Evolutionary conservation across 2,797 vertebrate species (phyloP), one percentile per base, ranked within the genome.

Genomic region (Chloroceryle amazona): DNA sequence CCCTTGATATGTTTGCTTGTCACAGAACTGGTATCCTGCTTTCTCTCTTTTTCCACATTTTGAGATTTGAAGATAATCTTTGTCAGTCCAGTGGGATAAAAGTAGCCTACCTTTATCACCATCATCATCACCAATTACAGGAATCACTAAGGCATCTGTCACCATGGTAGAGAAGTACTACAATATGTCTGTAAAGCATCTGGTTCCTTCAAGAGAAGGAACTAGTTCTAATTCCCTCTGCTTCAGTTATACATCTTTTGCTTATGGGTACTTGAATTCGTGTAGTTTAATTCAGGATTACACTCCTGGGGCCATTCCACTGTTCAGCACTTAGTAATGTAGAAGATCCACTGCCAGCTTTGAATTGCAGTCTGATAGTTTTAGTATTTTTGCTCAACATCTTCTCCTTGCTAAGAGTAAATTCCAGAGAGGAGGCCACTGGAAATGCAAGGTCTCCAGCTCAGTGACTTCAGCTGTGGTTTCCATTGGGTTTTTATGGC

Each of bases 211-310:
- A 94, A 82, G 92, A 87, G 68, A 90, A 91, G 52, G 81, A 95
- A 80, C 92, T 96, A 95, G 95, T 96, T 96, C 93, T 93, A 97
- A 92, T 96, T 97, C 96, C 94, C 96, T 89, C 81, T 89, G 92
- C 96, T 96, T 97, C 93, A 93, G 93, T 97, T 97, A 96, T 97
- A 97, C 94, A 96, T 97, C 95, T 97, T 95, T 97, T 96, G 96
- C 96, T 96, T 96, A 97, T 96, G 95, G 96, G 94, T 96, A 96
- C 95, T 97, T 97, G 94, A 96, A 96, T 95, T 93, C 90, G 2
- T 97, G 95, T 96, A 97, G 95, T 96, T 97, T 97, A 96, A 97
- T 96, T 95, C 95, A 96, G 93, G 95, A 97, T 97, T 96, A 96
- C 90, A 96, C 96, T 96, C 93, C 74, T 95, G 96, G 91, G 94